These are phyloP conservation scores for Erinaceus europaeus DNA, from an alignment of 2,113 vertebrate species.

Conservation along the genomic window DNA sequence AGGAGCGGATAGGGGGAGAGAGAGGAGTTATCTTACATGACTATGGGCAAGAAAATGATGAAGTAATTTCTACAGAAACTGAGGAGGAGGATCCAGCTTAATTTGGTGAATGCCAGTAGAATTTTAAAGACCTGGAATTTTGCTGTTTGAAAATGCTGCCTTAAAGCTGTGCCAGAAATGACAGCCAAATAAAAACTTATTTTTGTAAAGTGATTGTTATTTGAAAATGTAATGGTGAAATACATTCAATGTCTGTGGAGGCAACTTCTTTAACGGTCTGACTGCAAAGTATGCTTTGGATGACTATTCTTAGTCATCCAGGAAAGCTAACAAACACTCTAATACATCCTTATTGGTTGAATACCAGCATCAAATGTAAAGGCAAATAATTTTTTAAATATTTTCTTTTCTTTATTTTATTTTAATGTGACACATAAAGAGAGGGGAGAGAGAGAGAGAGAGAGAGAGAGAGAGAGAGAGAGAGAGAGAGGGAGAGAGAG, in stretches of 20 bases:
- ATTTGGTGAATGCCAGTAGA: conserved; percentile 29
- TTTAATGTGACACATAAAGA: no score
- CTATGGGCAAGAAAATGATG: conserved; percentile 50
- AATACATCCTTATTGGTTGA: neutral
- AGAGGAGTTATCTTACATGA: conserved; percentile 42
- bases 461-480: no score
- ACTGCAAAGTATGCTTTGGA: neutral
- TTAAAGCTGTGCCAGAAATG: conserved; percentile 60
- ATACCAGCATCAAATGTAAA: neutral
- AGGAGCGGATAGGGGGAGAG: no score
- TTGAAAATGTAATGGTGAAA: conserved; percentile 59
- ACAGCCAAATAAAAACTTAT: conserved; percentile 56
- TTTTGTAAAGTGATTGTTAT: conserved; percentile 48
- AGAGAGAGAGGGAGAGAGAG: no score
- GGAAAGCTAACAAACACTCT: neutral
- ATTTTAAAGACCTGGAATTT: conserved; percentile 57
- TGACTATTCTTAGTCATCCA: neutral
- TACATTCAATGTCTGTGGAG: neutral
- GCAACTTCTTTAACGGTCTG: neutral
- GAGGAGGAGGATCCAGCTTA: conserved; percentile 1
- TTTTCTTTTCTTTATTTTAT: no score
- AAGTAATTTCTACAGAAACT: conserved; percentile 55
- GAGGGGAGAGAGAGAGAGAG: no score
- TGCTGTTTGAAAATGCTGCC: conserved; percentile 63
- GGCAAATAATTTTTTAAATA: neutral